These are phyloP conservation scores for Drosophila nigritarsus DNA, from an alignment of 2,888 invertebrate species.

Conservation along the genomic window DNA sequence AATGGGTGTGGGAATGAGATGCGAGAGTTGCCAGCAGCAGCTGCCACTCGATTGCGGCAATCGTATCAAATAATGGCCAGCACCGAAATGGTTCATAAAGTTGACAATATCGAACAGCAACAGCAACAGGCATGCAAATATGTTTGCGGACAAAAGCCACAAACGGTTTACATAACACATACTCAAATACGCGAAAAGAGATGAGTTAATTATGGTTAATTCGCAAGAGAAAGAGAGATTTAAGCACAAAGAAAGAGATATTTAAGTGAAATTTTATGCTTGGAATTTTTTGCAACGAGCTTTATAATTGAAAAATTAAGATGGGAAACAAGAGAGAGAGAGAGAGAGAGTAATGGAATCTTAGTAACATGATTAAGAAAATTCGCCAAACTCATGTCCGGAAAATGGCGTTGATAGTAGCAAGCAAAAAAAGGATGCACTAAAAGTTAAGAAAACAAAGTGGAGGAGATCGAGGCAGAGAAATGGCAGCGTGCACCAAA, in stretches of 20 bases:
- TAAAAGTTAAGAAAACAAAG: background rate
- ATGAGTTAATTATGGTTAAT: background rate
- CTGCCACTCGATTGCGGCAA: constrained; percentile 35
- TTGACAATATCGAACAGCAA: constrained; percentile 36
- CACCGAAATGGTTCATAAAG: constrained; percentile 60
- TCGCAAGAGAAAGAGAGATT: background rate
- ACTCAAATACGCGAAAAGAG: background rate
- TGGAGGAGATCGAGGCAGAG: background rate
- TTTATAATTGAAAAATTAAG: background rate
- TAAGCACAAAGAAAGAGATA: background rate
- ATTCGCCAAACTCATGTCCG: background rate
- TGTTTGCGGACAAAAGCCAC: constrained; percentile 5
- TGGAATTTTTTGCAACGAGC: background rate
- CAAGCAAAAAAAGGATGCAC: background rate
- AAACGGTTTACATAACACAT: background rate
- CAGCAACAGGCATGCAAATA: constrained; percentile 25
- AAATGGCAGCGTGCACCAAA: background rate
- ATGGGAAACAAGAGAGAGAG: background rate
- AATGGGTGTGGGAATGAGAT: constrained; percentile 10
- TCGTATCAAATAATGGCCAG: constrained; percentile 40
- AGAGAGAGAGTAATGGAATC: background rate
- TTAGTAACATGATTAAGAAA: background rate
- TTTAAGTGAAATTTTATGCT: background rate
- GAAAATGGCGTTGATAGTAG: background rate
- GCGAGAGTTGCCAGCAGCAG: constrained; percentile 43